Evolutionary conservation across 1,140 invertebrate genomes (phyloP), one percentile per base, ranked within the genome.

Genomic region (Ridgeia piscesae): DNA sequence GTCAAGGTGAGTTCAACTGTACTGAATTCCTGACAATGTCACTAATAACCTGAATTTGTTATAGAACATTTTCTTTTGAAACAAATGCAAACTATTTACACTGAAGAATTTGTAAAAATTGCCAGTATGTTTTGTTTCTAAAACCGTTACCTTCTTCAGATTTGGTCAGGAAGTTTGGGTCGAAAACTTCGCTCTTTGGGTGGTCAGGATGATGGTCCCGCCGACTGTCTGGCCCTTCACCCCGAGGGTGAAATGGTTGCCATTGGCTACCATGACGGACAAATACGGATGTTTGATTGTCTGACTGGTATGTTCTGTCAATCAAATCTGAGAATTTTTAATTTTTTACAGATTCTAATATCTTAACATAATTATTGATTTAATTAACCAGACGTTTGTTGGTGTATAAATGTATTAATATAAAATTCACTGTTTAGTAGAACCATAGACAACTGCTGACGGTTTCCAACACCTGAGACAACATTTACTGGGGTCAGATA

Each of bases 91-190:
- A 77, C 58, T 14, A 27, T 8, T 77, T 77, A 17, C 27, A 31
- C 58, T 77, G 58, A 9, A 77, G 27, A 77, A 77, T 31, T 77
- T 77, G 58, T 77, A 21, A 77, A 31, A 77, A 77, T 77, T 14
- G 27, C 27, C 27, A 77, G 27, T 14, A 77, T 77, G 27, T 77
- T 77, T 77, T 77, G 27, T 77, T 77, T 77, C 17, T 77, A 77
- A 77, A 21, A 90, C 9, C 17, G 42, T n/a, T 91, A 88, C 89
- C 88, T 92, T 89, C 90, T 50, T 58, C 89, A 95, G 95, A 93
- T 96, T 31, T 96, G 95, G 95, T 95, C 95, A 42, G 95, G 94
- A 88, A 94, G 95, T 34, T 93, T 96, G 35, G 95, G 95, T 58
- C 93, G 94, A 35, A 35, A 88, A 91, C 35, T 95, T 14, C 93